A percentile compares a stretch with the other conserved stretches of the same genome.
These are phyloP conservation scores for Cydia fagiglandana DNA, from an alignment of 1,140 invertebrate genomes.

Conservation along the genomic window DNA sequence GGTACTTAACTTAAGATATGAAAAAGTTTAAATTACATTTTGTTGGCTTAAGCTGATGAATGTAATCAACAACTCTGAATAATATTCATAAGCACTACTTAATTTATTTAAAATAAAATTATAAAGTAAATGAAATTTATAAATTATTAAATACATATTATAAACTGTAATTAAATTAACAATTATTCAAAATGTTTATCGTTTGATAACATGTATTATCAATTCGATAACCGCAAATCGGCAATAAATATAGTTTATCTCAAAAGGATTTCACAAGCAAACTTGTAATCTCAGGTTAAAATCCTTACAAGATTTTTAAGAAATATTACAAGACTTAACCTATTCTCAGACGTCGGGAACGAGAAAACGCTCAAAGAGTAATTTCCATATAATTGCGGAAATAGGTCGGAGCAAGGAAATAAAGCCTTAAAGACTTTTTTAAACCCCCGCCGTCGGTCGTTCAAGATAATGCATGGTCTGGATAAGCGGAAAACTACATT, in stretches of 20 bases:
- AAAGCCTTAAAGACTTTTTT: constrained; percentile 21
- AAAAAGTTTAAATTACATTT: too few species aligned
- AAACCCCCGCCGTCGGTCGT: constrained; percentile 2
- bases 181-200: too few species aligned
- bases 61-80: too few species aligned
- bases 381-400: constrained; percentile 29
- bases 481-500: constrained; percentile 4
- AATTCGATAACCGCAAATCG: neutral
- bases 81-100: too few species aligned
- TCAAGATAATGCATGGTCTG: constrained; percentile 14
- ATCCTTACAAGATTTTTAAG: constrained; percentile 5
- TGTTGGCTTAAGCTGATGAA: too few species aligned
- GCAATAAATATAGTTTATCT: neutral
- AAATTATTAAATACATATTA: too few species aligned
- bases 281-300: neutral
- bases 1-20: too few species aligned
- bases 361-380: constrained; percentile 21
- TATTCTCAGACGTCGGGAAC: neutral
- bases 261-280: neutral
- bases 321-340: neutral
- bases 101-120: too few species aligned
- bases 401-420: constrained; percentile 7
- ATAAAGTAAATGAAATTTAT: too few species aligned
- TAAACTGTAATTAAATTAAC: too few species aligned
- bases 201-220: too few species aligned